Base-by-base conservation (phyloP, 1,140 invertebrate genomes). In the Conus betulinus region DNA sequence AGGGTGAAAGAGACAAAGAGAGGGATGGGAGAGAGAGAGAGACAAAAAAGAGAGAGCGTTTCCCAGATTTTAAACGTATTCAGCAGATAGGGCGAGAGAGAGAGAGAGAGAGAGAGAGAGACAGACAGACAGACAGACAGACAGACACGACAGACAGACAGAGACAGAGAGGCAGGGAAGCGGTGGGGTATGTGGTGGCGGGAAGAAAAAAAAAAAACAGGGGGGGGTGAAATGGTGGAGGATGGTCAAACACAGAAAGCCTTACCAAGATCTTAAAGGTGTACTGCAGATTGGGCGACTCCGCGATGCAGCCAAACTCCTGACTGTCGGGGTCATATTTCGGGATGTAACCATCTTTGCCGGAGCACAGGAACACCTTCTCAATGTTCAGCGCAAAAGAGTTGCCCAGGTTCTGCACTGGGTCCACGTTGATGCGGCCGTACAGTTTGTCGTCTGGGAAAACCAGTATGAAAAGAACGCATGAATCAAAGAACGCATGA, bases 331-430 rank as follows among this genome's bases (percentile, higher is more conserved):
- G 95, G 74, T 94, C 92, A 85, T 95, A 96, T 90, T 94, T 95
- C 25, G 95, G 95, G 81, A 96, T 93, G 91, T 95, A 95, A 17
- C 95, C 95, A 89, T 95, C 95, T 71, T 94, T 94, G 0, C 95
- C 95, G 25, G 95, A 93, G 89, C 95, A 96, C 13, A 96, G 25
- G 90, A 95, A 95, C 63, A 95, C 95, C 90, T 95, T 95, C 88
- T 95, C 95, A 11, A 96, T 88, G 15, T 89, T 92, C 5, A 96
- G 88, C 20, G 91, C 87, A 85, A 95, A 94, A 1, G 94, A 91
- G 13, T 91, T 90, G 11, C 94, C 95, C 8, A 95, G 90, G 67
- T 91, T 93, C 90, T 95, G 93, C 1, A 94, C 91, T 11, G 94
- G 93, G 85, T 95, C 93, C 25, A 95, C 93, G 90, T 93, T 93